Percentiles rank a stretch among this genome's conserved stretches.
These are phyloP conservation scores for Chloroclystis v-ata DNA, from an alignment of 2,888 invertebrate genomes.

Conservation along the genomic window DNA sequence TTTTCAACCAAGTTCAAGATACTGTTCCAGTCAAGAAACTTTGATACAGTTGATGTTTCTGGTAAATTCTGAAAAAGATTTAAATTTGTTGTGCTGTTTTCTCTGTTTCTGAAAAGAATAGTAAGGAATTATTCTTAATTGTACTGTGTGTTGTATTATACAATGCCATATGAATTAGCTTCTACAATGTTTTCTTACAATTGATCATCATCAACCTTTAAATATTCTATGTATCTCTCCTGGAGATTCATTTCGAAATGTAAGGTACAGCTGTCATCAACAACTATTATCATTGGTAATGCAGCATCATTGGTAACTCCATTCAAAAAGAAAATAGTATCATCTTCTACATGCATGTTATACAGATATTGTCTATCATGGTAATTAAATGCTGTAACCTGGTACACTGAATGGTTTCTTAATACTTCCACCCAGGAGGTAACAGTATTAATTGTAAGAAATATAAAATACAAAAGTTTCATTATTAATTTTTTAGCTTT, in stretches of 20 bases:
- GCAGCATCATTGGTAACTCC: constrained; percentile 61
- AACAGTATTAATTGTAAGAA: constrained; percentile 8
- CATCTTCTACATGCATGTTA: constrained; percentile 34
- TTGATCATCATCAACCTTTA: constrained; percentile 21
- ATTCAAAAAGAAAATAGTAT: constrained; percentile 48
- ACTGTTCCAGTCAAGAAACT: constrained; percentile 39
- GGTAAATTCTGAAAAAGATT: not conserved
- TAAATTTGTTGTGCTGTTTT: not conserved
- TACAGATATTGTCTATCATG: constrained; percentile 52
- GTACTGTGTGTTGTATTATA: too few relatives aligned
- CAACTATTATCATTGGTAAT: constrained; percentile 53
- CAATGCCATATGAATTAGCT: too few relatives aligned
- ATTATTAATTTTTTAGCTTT: constrained; percentile 3
- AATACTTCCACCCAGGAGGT: not conserved
- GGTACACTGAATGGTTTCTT: constrained; percentile 35
- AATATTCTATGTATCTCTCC: constrained; percentile 47
- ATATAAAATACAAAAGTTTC: constrained; percentile 4
- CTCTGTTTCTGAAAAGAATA: not conserved
- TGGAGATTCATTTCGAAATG: constrained; percentile 45
- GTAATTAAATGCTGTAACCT: constrained; percentile 55
- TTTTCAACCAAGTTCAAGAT: constrained; percentile 41
- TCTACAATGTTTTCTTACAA: constrained; percentile 8
- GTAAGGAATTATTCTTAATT: too few relatives aligned
- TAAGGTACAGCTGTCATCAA: constrained; percentile 32
- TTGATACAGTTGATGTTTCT: constrained; percentile 9